A percentile compares a stretch with the other conserved stretches of the same genome.
These are phyloP conservation scores for Ptychoptera contaminata DNA, from an alignment of 2,888 invertebrate species.

Conservation along the genomic window DNA sequence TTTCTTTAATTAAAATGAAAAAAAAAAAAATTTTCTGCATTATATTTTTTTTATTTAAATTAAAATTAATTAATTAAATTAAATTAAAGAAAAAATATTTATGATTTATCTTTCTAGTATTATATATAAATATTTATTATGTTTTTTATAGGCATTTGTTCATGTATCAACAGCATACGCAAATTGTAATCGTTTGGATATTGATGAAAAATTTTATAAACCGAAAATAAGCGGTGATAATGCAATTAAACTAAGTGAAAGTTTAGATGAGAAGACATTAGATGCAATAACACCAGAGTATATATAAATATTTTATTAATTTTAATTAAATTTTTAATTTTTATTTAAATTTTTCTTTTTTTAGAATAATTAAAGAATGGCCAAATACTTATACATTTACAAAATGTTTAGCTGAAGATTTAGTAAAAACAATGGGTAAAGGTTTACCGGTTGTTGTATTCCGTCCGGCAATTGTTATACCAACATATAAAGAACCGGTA, in stretches of 20 bases:
- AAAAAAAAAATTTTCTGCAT: background rate
- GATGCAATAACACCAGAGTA: conserved; percentile 22
- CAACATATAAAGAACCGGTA: conserved; percentile 34
- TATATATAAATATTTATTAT: conserved; percentile 1
- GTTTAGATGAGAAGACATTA: conserved; percentile 23
- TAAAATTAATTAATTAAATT: too few relatives aligned
- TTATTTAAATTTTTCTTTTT: conserved; percentile 1
- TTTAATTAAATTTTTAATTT: background rate
- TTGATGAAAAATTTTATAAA: conserved; percentile 30
- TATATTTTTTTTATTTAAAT: background rate
- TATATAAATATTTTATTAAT: background rate
- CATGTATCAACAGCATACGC: conserved; percentile 56
- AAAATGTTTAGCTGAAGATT: conserved; percentile 51
- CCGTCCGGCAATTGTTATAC: conserved; percentile 50
- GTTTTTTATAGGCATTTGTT: conserved; percentile 31
- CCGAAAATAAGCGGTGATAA: conserved; percentile 23
- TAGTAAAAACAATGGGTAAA: conserved; percentile 36
- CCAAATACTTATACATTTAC: conserved; percentile 62
- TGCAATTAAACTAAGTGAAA: conserved; percentile 21
- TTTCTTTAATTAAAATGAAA: too few relatives aligned
- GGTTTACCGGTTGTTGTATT: conserved; percentile 47
- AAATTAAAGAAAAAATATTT: too few relatives aligned
- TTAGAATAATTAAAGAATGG: conserved; percentile 24
- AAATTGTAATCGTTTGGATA: conserved; percentile 35
- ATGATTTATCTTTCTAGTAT: too few relatives aligned